Percentiles rank a stretch among this genome's conserved stretches.
Conservation (phyloP, 2,113 vertebrate species). For the Oceanites oceanicus region DNA sequence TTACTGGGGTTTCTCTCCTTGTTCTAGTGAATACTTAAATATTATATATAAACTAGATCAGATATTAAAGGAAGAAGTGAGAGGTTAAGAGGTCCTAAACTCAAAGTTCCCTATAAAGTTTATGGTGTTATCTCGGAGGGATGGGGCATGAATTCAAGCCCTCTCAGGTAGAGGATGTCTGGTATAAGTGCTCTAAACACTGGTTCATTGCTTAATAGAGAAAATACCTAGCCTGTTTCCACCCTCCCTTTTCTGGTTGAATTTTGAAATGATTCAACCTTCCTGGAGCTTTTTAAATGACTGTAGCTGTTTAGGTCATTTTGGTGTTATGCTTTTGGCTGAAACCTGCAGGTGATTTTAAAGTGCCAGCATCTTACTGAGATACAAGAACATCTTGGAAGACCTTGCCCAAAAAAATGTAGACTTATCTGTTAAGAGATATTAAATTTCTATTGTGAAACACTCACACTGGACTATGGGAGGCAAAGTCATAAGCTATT, state of each 20-base stretch:
- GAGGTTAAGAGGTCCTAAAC: not conserved
- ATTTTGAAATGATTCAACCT: not conserved
- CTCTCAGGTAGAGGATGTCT: not conserved
- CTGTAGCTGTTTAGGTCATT: not conserved
- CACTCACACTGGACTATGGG: not conserved
- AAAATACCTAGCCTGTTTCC: not conserved
- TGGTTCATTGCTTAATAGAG: not conserved
- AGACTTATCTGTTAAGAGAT: not conserved
- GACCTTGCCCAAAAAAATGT: not conserved
- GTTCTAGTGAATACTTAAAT: not conserved
- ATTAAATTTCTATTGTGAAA: not conserved
- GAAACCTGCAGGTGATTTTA: not conserved
- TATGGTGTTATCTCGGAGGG: accelerated
- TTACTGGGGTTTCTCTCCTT: not conserved
- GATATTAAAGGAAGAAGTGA: not conserved
- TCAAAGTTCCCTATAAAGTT: not conserved
- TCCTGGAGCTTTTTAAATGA: not conserved
- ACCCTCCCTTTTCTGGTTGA: not conserved
- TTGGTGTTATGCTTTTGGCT: not conserved
- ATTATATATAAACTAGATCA: not conserved
- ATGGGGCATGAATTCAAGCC: not conserved
- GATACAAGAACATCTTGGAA: not conserved
- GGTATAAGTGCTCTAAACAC: not conserved
- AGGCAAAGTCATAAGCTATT: not conserved
- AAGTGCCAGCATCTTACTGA: not conserved